These are phyloP conservation scores for Rhaphigaster nebulosa DNA, from an alignment of 2,888 invertebrate genomes.

Conservation along the genomic window DNA sequence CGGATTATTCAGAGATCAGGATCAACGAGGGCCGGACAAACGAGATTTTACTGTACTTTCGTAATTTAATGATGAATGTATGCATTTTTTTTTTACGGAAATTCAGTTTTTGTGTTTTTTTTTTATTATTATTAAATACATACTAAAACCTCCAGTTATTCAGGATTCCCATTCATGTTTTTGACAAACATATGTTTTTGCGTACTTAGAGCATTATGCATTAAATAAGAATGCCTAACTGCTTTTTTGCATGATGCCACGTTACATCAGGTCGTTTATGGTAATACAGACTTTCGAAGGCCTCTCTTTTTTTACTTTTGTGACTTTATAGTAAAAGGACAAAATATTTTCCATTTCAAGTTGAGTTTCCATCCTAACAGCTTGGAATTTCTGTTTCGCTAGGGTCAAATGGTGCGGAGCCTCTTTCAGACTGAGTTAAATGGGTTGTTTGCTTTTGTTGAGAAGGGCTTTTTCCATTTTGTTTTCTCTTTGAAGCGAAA, in stretches of 20 bases:
- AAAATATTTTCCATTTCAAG: slow-evolving; percentile 27
- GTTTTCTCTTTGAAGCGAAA: slow-evolving; percentile 25
- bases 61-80: too few species aligned
- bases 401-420: not conserved
- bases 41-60: too few species aligned
- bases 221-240: too few species aligned
- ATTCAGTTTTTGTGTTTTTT: too few species aligned
- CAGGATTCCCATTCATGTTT: too few species aligned
- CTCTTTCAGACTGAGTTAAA: not conserved
- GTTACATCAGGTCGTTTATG: not conserved
- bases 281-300: not conserved
- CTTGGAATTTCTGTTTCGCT: not conserved
- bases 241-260: not conserved
- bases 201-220: too few species aligned
- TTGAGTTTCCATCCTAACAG: not conserved
- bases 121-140: too few species aligned
- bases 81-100: too few species aligned
- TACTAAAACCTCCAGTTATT: too few species aligned
- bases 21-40: too few species aligned
- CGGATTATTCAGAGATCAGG: too few species aligned
- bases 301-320: not conserved
- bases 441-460: not conserved
- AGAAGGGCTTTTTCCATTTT: not conserved
- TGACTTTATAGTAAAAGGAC: not conserved
- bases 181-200: too few species aligned